Percentiles rank a stretch among this genome's conserved stretches.
Conservation (phyloP, 2,888 invertebrate species). For the Heliconius erato region DNA sequence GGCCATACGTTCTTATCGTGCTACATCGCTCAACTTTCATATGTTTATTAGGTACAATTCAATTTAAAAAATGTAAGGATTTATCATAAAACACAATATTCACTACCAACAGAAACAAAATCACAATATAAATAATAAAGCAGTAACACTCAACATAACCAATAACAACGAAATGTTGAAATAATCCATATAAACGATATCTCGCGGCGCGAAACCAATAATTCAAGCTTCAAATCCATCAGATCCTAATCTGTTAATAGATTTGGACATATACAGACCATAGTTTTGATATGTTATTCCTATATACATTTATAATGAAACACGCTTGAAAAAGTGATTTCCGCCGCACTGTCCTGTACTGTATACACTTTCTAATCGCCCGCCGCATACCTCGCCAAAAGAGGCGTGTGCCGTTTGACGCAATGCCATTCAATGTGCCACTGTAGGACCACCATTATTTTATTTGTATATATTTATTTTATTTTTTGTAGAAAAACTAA, state of each 20-base stretch:
- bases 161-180: background rate
- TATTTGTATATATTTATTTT: conserved; percentile 6
- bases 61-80: too few relatives aligned
- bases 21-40: too few relatives aligned
- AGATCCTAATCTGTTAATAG: conserved; percentile 10
- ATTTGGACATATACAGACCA: conserved; percentile 11
- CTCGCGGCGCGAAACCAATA: background rate
- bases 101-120: background rate
- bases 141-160: background rate
- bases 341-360: conserved; percentile 40
- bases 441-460: conserved; percentile 44
- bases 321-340: conserved; percentile 44
- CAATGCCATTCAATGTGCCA: conserved; percentile 61
- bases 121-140: background rate
- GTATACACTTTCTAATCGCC: conserved; percentile 57
- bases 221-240: conserved; percentile 4
- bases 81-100: background rate
- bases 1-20: too few relatives aligned
- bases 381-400: conserved; percentile 72
- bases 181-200: background rate
- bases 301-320: conserved; percentile 35
- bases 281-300: conserved; percentile 34
- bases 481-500: background rate
- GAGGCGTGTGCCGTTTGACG: conserved; percentile 70
- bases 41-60: too few relatives aligned